phyloP scores from a whole-genome alignment of 1,140 invertebrate genomes.

The Littorina saxatilis region DNA sequence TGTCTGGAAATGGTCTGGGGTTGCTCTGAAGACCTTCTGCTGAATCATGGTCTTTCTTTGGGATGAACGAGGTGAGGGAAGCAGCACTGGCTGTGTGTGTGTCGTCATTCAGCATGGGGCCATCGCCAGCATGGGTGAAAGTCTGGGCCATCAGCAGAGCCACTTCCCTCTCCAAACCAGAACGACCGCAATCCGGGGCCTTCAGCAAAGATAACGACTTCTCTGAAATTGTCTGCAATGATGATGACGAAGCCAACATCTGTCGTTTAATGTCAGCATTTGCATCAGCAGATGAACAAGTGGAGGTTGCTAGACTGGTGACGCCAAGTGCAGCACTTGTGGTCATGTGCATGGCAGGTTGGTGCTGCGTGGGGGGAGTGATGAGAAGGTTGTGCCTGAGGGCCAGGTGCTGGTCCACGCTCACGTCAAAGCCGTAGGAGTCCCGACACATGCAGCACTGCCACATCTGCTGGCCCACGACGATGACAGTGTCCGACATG shows the following conservation, averaged over 20 bases:
- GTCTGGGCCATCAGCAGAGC: conserved; percentile 36
- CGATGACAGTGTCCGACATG: conserved; percentile 10
- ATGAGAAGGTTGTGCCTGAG: conserved; percentile 12
- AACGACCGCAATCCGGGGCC: neutral
- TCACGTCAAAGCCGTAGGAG: conserved; percentile 10
- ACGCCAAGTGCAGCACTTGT: too few relatives aligned
- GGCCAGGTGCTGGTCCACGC: conserved; percentile 29
- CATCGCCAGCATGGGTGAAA: conserved; percentile 20
- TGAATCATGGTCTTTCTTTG: neutral
- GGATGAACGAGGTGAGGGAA: too few relatives aligned
- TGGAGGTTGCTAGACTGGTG: too few relatives aligned
- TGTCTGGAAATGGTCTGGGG: too few relatives aligned
- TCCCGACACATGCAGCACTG: conserved; percentile 34
- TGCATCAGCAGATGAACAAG: too few relatives aligned
- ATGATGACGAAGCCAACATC: neutral
- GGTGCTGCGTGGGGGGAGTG: neutral
- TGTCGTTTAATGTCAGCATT: too few relatives aligned
- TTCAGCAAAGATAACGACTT: neutral
- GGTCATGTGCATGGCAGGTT: too few relatives aligned
- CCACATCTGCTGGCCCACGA: conserved; percentile 30
- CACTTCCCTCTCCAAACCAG: conserved; percentile 32
- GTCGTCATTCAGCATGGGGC: neutral
- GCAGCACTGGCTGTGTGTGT: too few relatives aligned
- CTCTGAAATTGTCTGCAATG: neutral
- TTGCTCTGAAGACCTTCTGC: too few relatives aligned